A percentile compares a stretch with the other conserved stretches of the same genome.
Conservation (phyloP, 2,797 vertebrate genomes). For the Zalophus californianus region DNA sequence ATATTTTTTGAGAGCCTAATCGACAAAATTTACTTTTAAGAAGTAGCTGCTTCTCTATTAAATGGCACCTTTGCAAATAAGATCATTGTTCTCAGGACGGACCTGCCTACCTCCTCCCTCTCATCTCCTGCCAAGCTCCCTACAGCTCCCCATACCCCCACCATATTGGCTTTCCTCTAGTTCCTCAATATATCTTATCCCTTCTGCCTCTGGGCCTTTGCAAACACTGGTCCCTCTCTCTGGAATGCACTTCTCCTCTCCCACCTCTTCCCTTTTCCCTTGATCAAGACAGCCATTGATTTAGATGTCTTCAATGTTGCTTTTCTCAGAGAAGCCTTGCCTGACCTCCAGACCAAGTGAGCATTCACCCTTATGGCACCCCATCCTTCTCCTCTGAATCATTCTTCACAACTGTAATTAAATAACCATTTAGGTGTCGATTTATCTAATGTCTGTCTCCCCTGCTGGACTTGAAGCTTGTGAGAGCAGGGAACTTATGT, state of each 20-base stretch:
- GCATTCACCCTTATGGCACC: neutral
- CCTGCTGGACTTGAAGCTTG: neutral
- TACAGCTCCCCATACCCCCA: fast-evolving
- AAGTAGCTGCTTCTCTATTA: neutral
- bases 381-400: neutral
- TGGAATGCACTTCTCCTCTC: neutral
- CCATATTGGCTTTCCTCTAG: neutral
- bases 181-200: neutral
- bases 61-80: neutral
- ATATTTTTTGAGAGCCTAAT: neutral
- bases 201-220: neutral
- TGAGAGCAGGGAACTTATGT: neutral
- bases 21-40: neutral
- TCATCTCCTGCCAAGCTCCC: neutral
- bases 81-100: neutral
- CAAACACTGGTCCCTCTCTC: neutral
- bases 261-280: neutral
- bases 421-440: neutral
- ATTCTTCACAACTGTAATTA: neutral
- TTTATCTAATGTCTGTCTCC: neutral
- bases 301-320: neutral
- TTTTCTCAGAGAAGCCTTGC: neutral
- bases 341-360: neutral
- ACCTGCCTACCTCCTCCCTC: neutral
- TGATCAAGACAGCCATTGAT: neutral